These are phyloP conservation scores for Melanostigma gelatinosum DNA, from an alignment of 2,113 vertebrate genomes.

Conservation along the genomic window DNA sequence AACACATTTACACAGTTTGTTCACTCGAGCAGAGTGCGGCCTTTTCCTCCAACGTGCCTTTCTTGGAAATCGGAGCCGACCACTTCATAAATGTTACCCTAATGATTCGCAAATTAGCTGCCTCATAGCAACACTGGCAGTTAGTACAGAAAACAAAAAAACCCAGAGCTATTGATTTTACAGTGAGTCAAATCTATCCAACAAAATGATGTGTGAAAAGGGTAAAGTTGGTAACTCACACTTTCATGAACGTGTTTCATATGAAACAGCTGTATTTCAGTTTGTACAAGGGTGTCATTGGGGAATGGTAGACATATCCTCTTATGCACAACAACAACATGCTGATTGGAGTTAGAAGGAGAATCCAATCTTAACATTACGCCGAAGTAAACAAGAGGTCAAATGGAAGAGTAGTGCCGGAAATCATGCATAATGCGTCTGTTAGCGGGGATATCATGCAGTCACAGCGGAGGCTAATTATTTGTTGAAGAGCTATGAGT, in stretches of 20 bases:
- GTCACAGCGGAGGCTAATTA: slow-evolving; percentile 63
- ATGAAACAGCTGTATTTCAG: background rate
- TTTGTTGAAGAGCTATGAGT: slow-evolving; percentile 49
- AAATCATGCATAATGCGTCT: slow-evolving; percentile 49
- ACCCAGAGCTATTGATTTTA: background rate
- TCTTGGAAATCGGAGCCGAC: background rate
- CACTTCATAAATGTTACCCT: slow-evolving; percentile 17
- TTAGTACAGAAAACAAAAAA: background rate
- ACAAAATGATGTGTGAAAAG: background rate
- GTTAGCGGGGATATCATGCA: slow-evolving; percentile 42
- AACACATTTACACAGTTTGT: background rate
- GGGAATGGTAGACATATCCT: slow-evolving; percentile 11
- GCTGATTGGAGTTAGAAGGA: slow-evolving; percentile 4
- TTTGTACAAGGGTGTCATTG: background rate
- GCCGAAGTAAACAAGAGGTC: slow-evolving; percentile 43
- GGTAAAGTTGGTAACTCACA: background rate
- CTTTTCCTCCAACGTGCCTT: background rate
- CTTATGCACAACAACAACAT: slow-evolving; percentile 17
- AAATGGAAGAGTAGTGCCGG: slow-evolving; percentile 28
- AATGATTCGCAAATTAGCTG: slow-evolving; percentile 11
- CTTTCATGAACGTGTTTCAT: background rate
- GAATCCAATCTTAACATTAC: slow-evolving; percentile 17
- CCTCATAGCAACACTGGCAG: slow-evolving; percentile 10
- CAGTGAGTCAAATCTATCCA: slow-evolving; percentile 8
- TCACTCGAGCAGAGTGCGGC: background rate